phyloP scores from a whole-genome alignment of 2,888 invertebrate genomes.

The Pristionchus entomophagus region DNA sequence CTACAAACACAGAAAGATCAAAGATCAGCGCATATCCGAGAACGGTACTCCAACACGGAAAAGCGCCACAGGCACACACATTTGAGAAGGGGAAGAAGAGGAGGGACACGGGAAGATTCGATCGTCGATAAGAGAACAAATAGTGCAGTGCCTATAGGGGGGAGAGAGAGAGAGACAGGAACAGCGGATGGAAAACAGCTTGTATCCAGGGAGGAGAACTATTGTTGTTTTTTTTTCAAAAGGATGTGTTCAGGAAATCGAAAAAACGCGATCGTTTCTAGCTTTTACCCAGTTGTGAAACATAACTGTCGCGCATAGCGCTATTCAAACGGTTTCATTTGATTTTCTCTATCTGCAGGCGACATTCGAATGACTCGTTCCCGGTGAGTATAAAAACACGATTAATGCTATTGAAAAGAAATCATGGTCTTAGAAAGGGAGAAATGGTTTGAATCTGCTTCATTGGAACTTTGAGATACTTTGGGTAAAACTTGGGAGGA shows the following conservation, averaged over 20 bases:
- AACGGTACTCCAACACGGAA: background rate
- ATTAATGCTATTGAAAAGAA: too few relatives aligned
- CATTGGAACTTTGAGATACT: background rate
- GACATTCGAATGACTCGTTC: too few relatives aligned
- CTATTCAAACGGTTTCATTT: too few relatives aligned
- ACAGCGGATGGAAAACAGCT: background rate
- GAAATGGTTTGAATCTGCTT: too few relatives aligned
- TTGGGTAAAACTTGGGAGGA: background rate
- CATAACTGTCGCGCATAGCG: too few relatives aligned
- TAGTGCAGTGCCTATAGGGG: background rate
- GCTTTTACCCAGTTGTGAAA: background rate
- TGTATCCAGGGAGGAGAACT: background rate
- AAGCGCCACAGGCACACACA: conserved; percentile 14
- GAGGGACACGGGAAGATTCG: conserved; percentile 16
- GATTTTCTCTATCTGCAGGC: too few relatives aligned
- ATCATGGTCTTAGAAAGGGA: too few relatives aligned
- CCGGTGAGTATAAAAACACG: too few relatives aligned
- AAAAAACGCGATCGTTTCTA: background rate
- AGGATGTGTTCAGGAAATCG: background rate
- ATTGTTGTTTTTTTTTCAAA: background rate
- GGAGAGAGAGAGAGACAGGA: background rate
- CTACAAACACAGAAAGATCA: too few relatives aligned
- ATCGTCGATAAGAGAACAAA: conserved; percentile 33
- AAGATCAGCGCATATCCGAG: background rate
- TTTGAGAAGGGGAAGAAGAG: conserved; percentile 17